A percentile compares a stretch with the other conserved stretches of the same genome.
phyloP scores from a whole-genome alignment of 2,888 invertebrate genomes.

The Limenitis camilla region DNA sequence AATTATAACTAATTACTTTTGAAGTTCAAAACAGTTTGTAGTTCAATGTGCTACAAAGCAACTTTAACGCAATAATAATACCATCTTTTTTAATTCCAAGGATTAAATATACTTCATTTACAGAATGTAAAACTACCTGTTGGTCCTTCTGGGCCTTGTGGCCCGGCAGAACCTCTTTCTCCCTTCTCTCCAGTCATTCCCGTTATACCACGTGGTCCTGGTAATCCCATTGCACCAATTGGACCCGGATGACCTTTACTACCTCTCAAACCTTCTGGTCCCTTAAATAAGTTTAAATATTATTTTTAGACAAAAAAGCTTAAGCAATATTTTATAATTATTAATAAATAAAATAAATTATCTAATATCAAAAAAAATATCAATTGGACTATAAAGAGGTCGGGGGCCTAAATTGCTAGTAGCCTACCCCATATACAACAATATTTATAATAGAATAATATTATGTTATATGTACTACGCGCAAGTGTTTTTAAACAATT shows the following conservation, averaged over 20 bases:
- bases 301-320: too few relatives aligned
- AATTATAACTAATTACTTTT: too few relatives aligned
- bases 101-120: neutral
- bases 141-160: conserved; percentile 84
- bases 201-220: conserved; percentile 78
- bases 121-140: conserved; percentile 62
- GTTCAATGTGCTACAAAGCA: too few relatives aligned
- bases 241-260: conserved; percentile 82
- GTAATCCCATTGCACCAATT: conserved; percentile 81
- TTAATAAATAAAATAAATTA: too few relatives aligned
- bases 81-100: too few relatives aligned
- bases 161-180: conserved; percentile 80
- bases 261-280: conserved; percentile 78
- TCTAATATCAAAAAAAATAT: too few relatives aligned
- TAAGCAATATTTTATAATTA: too few relatives aligned
- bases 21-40: too few relatives aligned
- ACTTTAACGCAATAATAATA: too few relatives aligned
- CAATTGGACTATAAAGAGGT: too few relatives aligned
- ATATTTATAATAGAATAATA: neutral
- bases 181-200: conserved; percentile 84
- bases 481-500: conserved; percentile 23
- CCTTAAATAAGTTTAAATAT: conserved; percentile 56
- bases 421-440: too few relatives aligned
- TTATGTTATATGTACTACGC: neutral
- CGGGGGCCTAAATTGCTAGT: too few relatives aligned